Evolutionary conservation across 2,888 invertebrate genomes (phyloP).

Genomic region (Syrista parreyssii): DNA sequence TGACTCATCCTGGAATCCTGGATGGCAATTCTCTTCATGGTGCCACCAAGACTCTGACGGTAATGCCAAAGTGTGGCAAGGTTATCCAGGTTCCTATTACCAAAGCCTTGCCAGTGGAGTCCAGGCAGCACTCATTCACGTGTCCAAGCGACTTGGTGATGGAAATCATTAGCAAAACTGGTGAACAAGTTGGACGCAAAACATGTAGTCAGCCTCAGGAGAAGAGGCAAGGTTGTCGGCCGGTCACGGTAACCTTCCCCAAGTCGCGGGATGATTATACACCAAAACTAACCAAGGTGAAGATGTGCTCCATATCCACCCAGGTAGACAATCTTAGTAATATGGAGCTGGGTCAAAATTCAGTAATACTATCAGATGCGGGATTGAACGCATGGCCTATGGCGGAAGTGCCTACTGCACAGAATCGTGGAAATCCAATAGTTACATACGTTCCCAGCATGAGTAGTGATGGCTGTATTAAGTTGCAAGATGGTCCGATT

Average conservation of each 20-base stretch:
- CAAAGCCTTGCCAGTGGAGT: neutral
- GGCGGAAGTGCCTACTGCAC: neutral
- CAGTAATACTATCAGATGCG: neutral
- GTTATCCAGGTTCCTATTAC: neutral
- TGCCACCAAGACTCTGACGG: neutral
- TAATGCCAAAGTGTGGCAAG: neutral
- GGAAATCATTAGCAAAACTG: neutral
- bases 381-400: neutral
- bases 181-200: neutral
- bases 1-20: neutral
- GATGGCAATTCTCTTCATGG: neutral
- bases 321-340: conserved; percentile 26
- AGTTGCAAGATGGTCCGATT: neutral
- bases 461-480: neutral
- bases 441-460: neutral
- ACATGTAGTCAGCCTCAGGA: neutral
- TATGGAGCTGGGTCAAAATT: neutral
- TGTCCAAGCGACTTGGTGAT: neutral
- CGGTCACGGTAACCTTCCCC: neutral
- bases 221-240: neutral
- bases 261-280: neutral
- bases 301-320: conserved; percentile 31
- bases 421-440: neutral
- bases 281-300: conserved; percentile 1
- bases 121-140: neutral